Base-by-base conservation (phyloP, 1,140 invertebrate genomes). In the Sminthurides bifidus region DNA sequence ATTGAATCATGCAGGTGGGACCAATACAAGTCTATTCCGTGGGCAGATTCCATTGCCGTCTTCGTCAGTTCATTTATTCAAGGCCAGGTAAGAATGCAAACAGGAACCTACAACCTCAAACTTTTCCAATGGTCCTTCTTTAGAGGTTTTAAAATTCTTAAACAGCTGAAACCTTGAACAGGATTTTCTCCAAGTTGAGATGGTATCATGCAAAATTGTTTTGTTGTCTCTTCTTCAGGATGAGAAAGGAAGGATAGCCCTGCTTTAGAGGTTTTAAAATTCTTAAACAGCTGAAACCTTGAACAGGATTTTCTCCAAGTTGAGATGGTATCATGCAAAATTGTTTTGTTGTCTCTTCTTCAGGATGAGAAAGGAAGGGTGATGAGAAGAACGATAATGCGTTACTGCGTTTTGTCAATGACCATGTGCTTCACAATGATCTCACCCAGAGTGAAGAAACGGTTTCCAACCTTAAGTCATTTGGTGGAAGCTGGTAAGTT, bases 381-480 rank as follows among this genome's bases (percentile, higher is more conserved):
- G 30, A 87, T 93, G 78, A 74, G 90, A 29, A 77, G 90, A 43
- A 90, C 87, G 0, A 83, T 93, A 21, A 83, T 91, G 65, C 80
- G 91, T 57, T 84, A 83, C 60, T 81, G 87, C 30, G 86, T 87
- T 67, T 78, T 92, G 12, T 83, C 85, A 24, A 72, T 90, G 12
- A 85, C 87, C 0, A 79, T 91, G 72, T 84, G 87, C 8, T 74
- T 90, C 12, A 80, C 81, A 1, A 84, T 85, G 70, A 84, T 93
- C 50, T 90, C 87, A 46, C 85, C 89, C 0, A 77, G 84, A 5
- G 88, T 92, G 1, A 92, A 92, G 69, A 92, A 92, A 66, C 79
- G 91, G 17, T 95, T 94, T 71, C 90, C 90, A 0, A 89, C 84
- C 0, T 71, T 89, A 17, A 82, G 92, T 43, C 85, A 91, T 70